phyloP scores from a whole-genome alignment of 1,140 invertebrate species.

The Drosophila jambulina region DNA sequence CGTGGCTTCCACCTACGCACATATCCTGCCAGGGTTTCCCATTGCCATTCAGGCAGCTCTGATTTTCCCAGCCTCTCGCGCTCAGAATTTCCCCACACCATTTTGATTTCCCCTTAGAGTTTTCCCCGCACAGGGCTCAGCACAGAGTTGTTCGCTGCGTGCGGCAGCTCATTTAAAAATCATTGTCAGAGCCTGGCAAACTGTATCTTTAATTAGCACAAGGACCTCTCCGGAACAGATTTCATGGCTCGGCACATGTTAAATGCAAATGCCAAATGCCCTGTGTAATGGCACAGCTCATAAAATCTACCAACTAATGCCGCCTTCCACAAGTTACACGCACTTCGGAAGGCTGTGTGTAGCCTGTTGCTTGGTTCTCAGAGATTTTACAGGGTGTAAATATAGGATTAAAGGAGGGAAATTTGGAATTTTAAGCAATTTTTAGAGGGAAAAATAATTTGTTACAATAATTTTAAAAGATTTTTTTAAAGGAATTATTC shows the following conservation, averaged over 20 bases:
- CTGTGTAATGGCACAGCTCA: slow-evolving; percentile 52
- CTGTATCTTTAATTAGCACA: slow-evolving; percentile 71
- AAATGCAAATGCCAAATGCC: slow-evolving; percentile 62
- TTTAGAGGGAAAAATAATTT: not conserved
- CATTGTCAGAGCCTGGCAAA: slow-evolving; percentile 43
- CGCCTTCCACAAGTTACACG: slow-evolving; percentile 30
- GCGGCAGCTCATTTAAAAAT: slow-evolving; percentile 63
- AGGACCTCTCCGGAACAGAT: slow-evolving; percentile 52
- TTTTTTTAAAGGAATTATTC: not conserved
- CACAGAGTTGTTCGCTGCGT: slow-evolving; percentile 4
- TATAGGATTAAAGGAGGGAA: no score
- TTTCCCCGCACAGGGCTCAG: not conserved
- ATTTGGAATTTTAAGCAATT: not conserved
- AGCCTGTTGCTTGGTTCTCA: slow-evolving; percentile 13
- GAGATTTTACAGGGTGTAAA: slow-evolving; percentile 3
- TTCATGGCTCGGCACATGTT: slow-evolving; percentile 70
- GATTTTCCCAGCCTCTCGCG: slow-evolving; percentile 6
- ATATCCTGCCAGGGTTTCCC: slow-evolving; percentile 19
- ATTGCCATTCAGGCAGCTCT: slow-evolving; percentile 8
- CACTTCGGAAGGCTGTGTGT: slow-evolving; percentile 13
- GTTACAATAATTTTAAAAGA: not conserved
- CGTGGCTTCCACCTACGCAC: slow-evolving; percentile 45
- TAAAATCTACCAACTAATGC: slow-evolving; percentile 77
- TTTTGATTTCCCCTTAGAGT: slow-evolving; percentile 12
- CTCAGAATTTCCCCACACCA: slow-evolving; percentile 3